Percentiles rank a stretch among this genome's conserved stretches.
phyloP scores from a whole-genome alignment of 2,113 vertebrate species.

The Phrynocephalus versicolor region DNA sequence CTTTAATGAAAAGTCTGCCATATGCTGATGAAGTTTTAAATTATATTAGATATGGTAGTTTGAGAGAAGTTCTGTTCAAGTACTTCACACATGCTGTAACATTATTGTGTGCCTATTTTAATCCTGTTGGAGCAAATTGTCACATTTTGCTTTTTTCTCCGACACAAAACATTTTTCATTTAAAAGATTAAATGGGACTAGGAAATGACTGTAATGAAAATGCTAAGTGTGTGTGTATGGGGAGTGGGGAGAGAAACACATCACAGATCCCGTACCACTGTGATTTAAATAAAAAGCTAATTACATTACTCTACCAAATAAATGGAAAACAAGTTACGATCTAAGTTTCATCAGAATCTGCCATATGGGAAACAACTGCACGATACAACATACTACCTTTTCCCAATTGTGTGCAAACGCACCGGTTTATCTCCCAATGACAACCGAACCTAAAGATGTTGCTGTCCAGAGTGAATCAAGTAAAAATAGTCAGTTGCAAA shows the following conservation, averaged over 20 bases:
- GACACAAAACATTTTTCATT: background rate
- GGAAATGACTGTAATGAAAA: background rate
- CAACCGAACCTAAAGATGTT: too few species aligned
- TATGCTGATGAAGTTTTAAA: conserved; percentile 32
- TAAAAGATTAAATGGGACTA: background rate
- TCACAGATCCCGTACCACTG: too few species aligned
- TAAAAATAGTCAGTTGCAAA: too few species aligned
- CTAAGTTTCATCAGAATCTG: background rate
- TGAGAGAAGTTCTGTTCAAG: background rate
- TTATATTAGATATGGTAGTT: background rate
- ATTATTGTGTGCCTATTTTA: background rate
- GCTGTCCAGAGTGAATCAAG: too few species aligned
- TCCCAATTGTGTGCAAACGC: too few species aligned
- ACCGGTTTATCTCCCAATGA: too few species aligned
- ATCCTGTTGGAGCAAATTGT: background rate
- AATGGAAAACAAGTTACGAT: background rate
- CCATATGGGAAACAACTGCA: background rate
- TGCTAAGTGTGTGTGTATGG: too few species aligned
- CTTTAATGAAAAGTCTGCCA: conserved; percentile 6
- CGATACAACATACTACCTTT: too few species aligned
- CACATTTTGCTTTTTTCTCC: background rate
- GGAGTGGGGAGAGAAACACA: too few species aligned
- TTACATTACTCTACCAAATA: background rate
- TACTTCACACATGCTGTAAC: background rate
- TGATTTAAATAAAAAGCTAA: background rate